Evolutionary conservation across 1,140 invertebrate species (phyloP).

Genomic region (Drosophila orosa): DNA sequence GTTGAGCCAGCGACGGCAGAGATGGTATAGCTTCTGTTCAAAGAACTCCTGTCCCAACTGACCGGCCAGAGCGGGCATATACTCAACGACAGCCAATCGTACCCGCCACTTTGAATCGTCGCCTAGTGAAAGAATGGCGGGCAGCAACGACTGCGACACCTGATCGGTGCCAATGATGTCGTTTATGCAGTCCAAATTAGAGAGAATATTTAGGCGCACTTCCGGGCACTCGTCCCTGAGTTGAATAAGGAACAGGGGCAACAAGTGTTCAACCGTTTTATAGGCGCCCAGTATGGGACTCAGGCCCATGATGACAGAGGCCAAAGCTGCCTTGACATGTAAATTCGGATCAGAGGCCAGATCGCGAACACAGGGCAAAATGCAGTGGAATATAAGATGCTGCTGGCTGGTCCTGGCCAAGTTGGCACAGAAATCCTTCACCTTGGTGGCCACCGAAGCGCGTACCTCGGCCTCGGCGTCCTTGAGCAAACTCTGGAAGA

Average conservation of each 20-base stretch:
- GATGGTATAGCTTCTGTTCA: slow-evolving; percentile 97
- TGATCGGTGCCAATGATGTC: slow-evolving; percentile 97
- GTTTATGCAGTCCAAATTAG: slow-evolving; percentile 99
- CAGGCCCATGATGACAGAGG: slow-evolving; percentile 99
- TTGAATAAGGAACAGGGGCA: slow-evolving; percentile 98
- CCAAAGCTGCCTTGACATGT: slow-evolving; percentile 98
- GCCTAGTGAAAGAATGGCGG: slow-evolving; percentile 99
- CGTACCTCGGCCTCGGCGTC: slow-evolving; percentile 99
- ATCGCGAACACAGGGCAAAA: slow-evolving; percentile 99
- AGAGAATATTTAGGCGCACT: slow-evolving; percentile 99
- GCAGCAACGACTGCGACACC: slow-evolving; percentile 95
- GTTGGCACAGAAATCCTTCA: slow-evolving; percentile 97
- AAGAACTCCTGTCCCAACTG: slow-evolving; percentile 99
- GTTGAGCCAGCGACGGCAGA: slow-evolving; percentile 99
- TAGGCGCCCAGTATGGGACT: slow-evolving; percentile 98
- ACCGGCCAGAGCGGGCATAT: slow-evolving; percentile 98
- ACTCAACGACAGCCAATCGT: slow-evolving; percentile 94
- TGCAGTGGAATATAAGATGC: slow-evolving; percentile 97
- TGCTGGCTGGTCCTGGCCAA: slow-evolving; percentile 95
- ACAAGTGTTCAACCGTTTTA: slow-evolving; percentile 98
- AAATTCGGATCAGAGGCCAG: slow-evolving; percentile 98
- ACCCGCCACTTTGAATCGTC: slow-evolving; percentile 99
- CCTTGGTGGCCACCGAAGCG: slow-evolving; percentile 97
- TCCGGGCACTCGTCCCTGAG: slow-evolving; percentile 99
- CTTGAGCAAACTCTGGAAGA: slow-evolving; percentile 96